These are phyloP conservation scores for Dasyurus viverrinus DNA, from an alignment of 2,113 vertebrate species.

Conservation along the genomic window DNA sequence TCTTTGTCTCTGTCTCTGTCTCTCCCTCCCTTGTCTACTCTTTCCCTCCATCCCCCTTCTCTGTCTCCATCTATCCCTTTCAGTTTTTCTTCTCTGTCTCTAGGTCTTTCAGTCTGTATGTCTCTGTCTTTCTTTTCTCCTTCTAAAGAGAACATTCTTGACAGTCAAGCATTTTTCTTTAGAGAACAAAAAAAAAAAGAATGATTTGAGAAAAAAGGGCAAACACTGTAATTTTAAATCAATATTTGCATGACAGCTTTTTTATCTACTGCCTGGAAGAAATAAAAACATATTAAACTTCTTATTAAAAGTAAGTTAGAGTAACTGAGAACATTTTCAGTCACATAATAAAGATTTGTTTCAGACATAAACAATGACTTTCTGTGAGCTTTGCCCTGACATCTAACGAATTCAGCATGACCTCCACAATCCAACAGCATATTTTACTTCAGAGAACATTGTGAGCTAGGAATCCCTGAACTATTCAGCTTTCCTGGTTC, in stretches of 20 bases:
- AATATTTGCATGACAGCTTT: slow-evolving; percentile 79
- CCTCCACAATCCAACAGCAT: slow-evolving; percentile 46
- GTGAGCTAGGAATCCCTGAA: slow-evolving; percentile 33
- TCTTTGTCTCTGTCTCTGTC: background rate
- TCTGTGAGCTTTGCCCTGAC: slow-evolving; percentile 63
- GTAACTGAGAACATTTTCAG: slow-evolving; percentile 70
- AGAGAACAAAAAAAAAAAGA: slow-evolving; percentile 49
- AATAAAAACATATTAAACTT: slow-evolving; percentile 80
- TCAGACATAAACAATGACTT: slow-evolving; percentile 78
- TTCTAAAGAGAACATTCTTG: slow-evolving; percentile 64
- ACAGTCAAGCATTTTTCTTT: slow-evolving; percentile 56
- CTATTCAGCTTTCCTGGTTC: slow-evolving; percentile 9
- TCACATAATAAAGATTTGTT: slow-evolving; percentile 80
- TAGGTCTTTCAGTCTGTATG: no score
- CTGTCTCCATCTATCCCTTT: background rate
- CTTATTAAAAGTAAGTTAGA: slow-evolving; percentile 81
- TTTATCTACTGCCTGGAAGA: slow-evolving; percentile 81
- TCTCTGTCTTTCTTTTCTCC: background rate
- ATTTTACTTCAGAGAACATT: slow-evolving; percentile 60
- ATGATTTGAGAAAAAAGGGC: slow-evolving; percentile 60
- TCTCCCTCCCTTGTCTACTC: no score
- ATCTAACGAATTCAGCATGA: slow-evolving; percentile 74
- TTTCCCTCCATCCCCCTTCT: background rate
- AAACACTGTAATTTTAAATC: slow-evolving; percentile 75
- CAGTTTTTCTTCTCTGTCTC: background rate